phyloP scores from a whole-genome alignment of 2,797 vertebrate genomes.

The Pempheris klunzingeri region DNA sequence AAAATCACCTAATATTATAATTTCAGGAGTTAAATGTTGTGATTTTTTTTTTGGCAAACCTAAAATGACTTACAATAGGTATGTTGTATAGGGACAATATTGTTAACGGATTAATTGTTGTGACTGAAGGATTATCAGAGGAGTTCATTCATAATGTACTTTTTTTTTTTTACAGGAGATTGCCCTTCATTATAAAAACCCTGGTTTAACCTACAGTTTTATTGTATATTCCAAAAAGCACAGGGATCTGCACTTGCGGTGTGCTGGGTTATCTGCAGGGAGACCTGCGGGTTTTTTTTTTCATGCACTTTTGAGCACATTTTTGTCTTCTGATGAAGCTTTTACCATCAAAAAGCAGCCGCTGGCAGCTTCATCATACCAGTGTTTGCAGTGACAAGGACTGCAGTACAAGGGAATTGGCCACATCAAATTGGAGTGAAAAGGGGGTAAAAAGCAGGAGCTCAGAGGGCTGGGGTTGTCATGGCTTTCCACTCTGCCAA shows the following conservation, averaged over 20 bases:
- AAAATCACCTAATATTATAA: not conserved
- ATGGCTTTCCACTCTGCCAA: constrained; percentile 38
- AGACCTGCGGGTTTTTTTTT: not conserved
- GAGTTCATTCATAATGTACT: no score
- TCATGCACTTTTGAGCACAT: not conserved
- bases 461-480: constrained; percentile 7
- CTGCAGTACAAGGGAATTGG: not conserved
- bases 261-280: not conserved
- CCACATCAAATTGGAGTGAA: constrained; percentile 22
- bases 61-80: no score
- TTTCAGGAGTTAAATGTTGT: not conserved
- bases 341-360: not conserved
- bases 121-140: not conserved
- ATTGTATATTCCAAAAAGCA: not conserved
- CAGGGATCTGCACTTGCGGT: not conserved
- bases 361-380: constrained; percentile 6
- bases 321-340: not conserved
- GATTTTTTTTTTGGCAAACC: no score
- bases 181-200: not conserved
- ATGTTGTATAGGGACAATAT: no score
- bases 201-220: not conserved
- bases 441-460: constrained; percentile 18
- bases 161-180: not conserved
- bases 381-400: constrained; percentile 11
- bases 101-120: not conserved